These are phyloP conservation scores for Prunella strophiata DNA, from an alignment of 2,797 vertebrate genomes.

Conservation along the genomic window DNA sequence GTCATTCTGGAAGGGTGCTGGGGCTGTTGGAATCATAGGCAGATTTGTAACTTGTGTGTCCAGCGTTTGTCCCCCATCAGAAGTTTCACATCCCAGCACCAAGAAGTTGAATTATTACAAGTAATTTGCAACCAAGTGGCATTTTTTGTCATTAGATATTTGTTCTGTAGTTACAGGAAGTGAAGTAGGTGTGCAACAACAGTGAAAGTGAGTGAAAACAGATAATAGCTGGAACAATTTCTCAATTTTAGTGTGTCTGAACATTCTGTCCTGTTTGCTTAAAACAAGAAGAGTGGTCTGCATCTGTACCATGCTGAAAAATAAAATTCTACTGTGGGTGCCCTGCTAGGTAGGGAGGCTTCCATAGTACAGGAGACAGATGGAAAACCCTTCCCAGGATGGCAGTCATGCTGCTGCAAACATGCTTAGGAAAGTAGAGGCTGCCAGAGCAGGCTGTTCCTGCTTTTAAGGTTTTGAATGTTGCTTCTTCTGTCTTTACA, in stretches of 20 bases:
- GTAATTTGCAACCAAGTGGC: neutral
- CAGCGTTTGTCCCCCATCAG: neutral
- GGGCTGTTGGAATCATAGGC: neutral
- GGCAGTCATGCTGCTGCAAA: neutral
- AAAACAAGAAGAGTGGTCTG: neutral
- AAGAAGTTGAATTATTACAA: neutral
- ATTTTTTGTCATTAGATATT: neutral
- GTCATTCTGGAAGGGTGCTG: neutral
- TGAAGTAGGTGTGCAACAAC: neutral
- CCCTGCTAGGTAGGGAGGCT: neutral
- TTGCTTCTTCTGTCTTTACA: neutral
- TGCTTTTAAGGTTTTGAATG: neutral
- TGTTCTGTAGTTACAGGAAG: neutral
- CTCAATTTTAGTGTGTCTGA: neutral
- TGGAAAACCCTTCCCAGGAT: neutral
- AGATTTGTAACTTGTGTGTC: neutral
- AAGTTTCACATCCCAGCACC: neutral
- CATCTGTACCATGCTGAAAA: neutral
- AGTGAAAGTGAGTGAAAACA: neutral
- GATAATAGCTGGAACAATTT: neutral
- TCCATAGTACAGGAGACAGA: neutral
- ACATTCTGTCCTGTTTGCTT: neutral
- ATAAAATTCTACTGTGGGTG: fast-evolving
- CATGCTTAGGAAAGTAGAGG: neutral
- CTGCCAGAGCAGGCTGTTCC: neutral